Evolutionary conservation across 2,797 vertebrate genomes (phyloP), one percentile per base, ranked within the genome.

Genomic region (Diplodus puntazzo): DNA sequence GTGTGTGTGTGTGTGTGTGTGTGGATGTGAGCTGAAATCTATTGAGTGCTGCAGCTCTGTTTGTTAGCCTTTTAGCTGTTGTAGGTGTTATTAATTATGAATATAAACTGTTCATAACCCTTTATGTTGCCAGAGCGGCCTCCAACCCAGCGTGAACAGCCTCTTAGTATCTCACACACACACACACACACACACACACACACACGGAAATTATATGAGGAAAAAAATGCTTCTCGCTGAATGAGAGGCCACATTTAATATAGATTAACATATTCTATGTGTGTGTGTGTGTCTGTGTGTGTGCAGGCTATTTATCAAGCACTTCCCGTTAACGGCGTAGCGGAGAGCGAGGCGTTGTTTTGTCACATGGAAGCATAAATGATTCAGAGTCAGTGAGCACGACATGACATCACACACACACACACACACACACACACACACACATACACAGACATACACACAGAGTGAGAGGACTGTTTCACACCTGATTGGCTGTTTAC

Each of bases 281-380:
- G 55, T 39, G 45, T 50, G 57, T 57, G 66, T 55, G 34, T 58
- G 52, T 50, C 50, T n/a, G 49, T 39, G 12, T 52, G 60, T 50
- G 53, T 17, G 7, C 2, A 5, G 16, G 30, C 30, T 50, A 13
- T 71, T 46, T 65, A 59, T 49, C 8, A 34, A 48, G 42, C 21
- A 23, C 58, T 49, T 60, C 16, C 34, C 50, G 42, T 45, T 69
- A 80, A 77, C 75, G 70, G 62, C 18, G 39, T 43, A n/a, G n/a
- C n/a, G n/a, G n/a, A n/a, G n/a, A 23, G 66, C 14, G 20, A 68
- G 50, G 60, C 20, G 25, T 30, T 11, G 5, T 70, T 78, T 21
- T 10, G 65, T 75, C 73, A 65, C 8, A 73, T 60, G 6, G 43
- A 50, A 62, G 25, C 62, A 73, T 89, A 69, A 87, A 84, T 78